Evolutionary conservation across 2,888 invertebrate genomes (phyloP).

Genomic region (Protonemura montana): DNA sequence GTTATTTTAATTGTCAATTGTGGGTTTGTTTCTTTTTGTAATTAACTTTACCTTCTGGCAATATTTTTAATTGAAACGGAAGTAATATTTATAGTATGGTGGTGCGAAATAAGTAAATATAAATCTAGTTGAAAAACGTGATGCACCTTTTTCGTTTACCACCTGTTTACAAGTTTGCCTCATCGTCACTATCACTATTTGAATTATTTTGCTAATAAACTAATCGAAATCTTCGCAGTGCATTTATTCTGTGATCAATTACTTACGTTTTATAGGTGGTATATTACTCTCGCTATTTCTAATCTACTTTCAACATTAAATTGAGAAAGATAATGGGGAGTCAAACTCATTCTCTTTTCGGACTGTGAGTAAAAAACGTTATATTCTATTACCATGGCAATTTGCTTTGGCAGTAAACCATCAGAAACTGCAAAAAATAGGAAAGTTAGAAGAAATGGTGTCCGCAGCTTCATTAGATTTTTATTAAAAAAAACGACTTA

Average conservation of each 20-base stretch:
- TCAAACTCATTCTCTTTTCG: neutral
- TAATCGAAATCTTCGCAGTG: neutral
- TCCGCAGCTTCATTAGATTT: neutral
- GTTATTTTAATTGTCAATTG: constrained; percentile 4
- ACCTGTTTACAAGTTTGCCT: neutral
- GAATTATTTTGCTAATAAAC: neutral
- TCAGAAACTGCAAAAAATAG: neutral
- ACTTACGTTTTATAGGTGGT: neutral
- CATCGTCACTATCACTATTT: neutral
- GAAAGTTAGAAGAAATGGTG: neutral
- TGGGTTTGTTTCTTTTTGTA: neutral
- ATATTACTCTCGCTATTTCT: neutral
- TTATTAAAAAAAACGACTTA: neutral
- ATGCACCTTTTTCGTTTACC: neutral
- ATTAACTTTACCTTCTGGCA: neutral
- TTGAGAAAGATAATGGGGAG: neutral
- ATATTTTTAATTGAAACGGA: neutral
- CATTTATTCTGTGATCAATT: neutral
- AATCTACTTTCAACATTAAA: neutral
- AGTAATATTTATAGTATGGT: neutral
- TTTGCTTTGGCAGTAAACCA: too few species aligned
- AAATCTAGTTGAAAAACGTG: neutral
- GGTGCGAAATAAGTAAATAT: neutral
- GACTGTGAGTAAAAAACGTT: too few species aligned
- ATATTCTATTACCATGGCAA: too few species aligned